phyloP scores from a whole-genome alignment of 2,888 invertebrate species.

The Pemphredon lugubris region DNA sequence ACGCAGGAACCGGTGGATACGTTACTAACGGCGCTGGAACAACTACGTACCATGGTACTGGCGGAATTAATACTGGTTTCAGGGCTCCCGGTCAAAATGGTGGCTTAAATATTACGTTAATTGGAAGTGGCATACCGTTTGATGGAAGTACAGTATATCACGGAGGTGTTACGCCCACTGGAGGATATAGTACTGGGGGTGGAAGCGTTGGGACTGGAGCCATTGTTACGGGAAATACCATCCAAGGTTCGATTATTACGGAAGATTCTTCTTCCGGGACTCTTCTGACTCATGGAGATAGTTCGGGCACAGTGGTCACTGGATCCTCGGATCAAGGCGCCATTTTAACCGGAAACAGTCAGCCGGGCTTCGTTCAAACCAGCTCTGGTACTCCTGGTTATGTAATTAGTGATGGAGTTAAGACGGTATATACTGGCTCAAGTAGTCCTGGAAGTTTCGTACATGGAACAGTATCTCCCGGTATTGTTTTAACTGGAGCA shows the following conservation, averaged over 20 bases:
- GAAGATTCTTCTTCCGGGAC: conserved; percentile 60
- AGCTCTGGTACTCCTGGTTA: conserved; percentile 64
- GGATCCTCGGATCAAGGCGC: conserved; percentile 54
- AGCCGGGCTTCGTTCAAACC: conserved; percentile 66
- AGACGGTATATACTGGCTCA: conserved; percentile 61
- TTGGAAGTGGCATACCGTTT: conserved; percentile 8
- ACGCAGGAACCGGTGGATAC: conserved; percentile 11
- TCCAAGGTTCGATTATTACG: conserved; percentile 49
- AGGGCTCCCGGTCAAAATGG: background rate
- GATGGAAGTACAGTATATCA: conserved; percentile 14
- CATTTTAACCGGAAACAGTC: conserved; percentile 47
- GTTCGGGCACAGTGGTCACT: conserved; percentile 49
- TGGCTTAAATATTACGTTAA: conserved; percentile 29
- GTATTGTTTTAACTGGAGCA: conserved; percentile 45
- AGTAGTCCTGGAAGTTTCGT: conserved; percentile 40
- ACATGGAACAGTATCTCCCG: conserved; percentile 45
- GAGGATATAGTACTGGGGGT: conserved; percentile 17
- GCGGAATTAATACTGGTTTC: conserved; percentile 3
- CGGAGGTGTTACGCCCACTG: conserved; percentile 20
- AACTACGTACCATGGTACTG: conserved; percentile 18
- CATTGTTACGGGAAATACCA: conserved; percentile 48
- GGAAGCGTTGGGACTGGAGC: conserved; percentile 35
- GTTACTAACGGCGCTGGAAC: conserved; percentile 7
- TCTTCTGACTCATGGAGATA: conserved; percentile 53
- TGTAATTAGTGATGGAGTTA: conserved; percentile 53